Evolutionary conservation across 2,888 invertebrate genomes (phyloP), one percentile per base, ranked within the genome.

Genomic region (Andrena trimmerana): DNA sequence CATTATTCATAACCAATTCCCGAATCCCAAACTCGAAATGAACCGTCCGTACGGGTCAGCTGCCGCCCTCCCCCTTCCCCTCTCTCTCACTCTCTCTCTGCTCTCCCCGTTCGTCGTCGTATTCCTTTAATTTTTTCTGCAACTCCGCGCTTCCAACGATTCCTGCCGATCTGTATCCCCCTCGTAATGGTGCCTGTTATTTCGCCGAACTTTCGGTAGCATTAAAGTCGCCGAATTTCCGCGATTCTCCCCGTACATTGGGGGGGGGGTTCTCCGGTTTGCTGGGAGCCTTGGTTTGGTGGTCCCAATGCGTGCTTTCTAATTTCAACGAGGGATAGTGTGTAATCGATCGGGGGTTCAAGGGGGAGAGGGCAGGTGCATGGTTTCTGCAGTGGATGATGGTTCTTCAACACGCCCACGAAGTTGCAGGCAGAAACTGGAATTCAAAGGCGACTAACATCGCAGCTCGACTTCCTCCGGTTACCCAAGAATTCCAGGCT

Each of bases 1-100:
- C 92, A 93, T 93, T 93, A 93, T 93, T 93, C 93, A 93, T 93
- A 93, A 93, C 93, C 93, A 93, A 93, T 93, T 93, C 91, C 93
- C 92, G 90, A 93, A 93, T 92, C 91, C 91, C 85, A 88, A 91
- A 90, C 91, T 91, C 89, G 88, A 92, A 92, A 92, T 91, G 91
- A 91, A 90, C 89, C 89, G 80, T 62, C 42, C 89, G 83, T 85
- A 78, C 89, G 83, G 89, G 89, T 88, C 88, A 89, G 89, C 86
- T 86, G 88, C 85, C 71, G 71, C 81, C 70, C 68, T 73, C 67
- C 76, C 65, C 69, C 74, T 52, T 5, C 67, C 71, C 75, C 88
- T 84, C 71, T 69, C 62, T 76, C 36, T 13, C 68, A 75, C 82
- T 85, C 72, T 33, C 20, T 36, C 24, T 7, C 31, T 65, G 29